phyloP scores from a whole-genome alignment of 2,113 vertebrate species.

The Saccopteryx leptura region DNA sequence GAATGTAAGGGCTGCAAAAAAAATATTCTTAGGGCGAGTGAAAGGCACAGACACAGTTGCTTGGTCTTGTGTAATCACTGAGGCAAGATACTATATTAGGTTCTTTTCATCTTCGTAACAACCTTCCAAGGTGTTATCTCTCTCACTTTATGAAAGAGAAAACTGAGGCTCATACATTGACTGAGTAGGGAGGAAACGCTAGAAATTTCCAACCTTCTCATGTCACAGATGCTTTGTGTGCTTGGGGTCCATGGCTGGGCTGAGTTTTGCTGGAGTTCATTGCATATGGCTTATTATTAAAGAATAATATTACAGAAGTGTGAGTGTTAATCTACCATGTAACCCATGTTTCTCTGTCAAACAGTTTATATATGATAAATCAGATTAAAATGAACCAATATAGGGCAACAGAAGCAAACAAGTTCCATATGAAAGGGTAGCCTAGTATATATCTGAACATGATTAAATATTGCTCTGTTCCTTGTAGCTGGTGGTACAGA shows the following conservation, averaged over 20 bases:
- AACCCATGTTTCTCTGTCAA: not conserved
- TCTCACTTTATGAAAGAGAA: not conserved
- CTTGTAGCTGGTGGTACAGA: not conserved
- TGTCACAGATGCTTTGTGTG: not conserved
- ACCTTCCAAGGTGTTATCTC: not conserved
- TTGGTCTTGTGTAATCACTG: not conserved
- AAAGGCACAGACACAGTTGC: not conserved
- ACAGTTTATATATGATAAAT: not conserved
- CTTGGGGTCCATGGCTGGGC: no score
- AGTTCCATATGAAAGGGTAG: not conserved
- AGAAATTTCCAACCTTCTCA: not conserved
- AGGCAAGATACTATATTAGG: not conserved
- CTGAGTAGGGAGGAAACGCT: not conserved
- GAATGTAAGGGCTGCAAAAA: not conserved
- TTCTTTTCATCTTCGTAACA: not conserved
- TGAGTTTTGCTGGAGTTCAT: not conserved
- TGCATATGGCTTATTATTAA: not conserved
- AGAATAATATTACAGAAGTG: slow-evolving; percentile 7
- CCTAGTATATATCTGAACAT: not conserved
- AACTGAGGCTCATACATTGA: not conserved
- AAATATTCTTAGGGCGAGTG: not conserved
- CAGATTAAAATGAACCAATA: not conserved
- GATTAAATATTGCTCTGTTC: not conserved
- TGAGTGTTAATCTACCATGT: not conserved
- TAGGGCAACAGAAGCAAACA: not conserved